Evolutionary conservation across 2,797 vertebrate species (phyloP).

Genomic region (Aulostomus chinensis): DNA sequence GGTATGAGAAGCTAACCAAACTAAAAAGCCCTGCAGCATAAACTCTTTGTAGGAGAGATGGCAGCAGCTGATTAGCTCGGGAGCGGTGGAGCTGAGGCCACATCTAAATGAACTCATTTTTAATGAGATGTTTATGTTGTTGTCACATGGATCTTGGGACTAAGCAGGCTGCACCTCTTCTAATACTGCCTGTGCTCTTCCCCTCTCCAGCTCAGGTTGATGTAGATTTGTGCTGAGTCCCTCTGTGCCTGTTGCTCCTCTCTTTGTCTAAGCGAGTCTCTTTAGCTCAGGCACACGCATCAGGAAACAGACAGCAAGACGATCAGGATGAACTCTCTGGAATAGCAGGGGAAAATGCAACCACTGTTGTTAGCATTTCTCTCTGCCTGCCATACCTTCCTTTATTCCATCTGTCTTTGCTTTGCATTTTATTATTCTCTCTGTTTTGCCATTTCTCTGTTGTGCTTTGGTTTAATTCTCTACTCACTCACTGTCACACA

Average conservation of each 20-base stretch:
- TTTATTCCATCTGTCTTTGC: not conserved
- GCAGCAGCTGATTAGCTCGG: conserved; percentile 5
- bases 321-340: conserved; percentile 57
- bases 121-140: conserved; percentile 13
- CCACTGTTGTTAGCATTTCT: conserved; percentile 25
- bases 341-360: conserved; percentile 31
- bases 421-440: not conserved
- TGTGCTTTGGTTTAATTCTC: not conserved
- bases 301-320: conserved; percentile 61
- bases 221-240: conserved; percentile 60
- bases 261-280: conserved; percentile 66
- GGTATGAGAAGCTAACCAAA: not conserved
- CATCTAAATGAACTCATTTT: conserved; percentile 15
- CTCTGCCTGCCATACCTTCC: not conserved
- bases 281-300: conserved; percentile 66
- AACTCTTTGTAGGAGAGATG: conserved; percentile 1
- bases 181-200: not conserved
- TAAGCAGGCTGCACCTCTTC: conserved; percentile 6
- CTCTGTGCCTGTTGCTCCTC: conserved; percentile 43
- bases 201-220: conserved; percentile 37
- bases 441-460: not conserved
- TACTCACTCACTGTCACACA: not conserved
- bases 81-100: conserved; percentile 4
- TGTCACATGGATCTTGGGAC: conserved; percentile 15
- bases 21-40: not conserved